Conservation (phyloP, 2,888 invertebrate genomes). For the Mellilla xanthometata region DNA sequence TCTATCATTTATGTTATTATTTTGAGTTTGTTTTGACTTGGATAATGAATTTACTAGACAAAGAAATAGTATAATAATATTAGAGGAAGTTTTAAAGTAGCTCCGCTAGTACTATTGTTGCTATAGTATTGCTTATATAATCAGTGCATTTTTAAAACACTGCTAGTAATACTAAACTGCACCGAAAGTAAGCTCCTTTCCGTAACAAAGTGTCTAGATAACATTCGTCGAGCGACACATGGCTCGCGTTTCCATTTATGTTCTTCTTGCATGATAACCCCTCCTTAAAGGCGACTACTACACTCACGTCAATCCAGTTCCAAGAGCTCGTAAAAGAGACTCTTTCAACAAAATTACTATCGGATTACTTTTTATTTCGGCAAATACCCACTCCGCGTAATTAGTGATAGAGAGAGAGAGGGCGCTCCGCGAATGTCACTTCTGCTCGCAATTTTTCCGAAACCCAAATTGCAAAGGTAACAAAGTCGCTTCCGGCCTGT, state of each 20-base stretch:
- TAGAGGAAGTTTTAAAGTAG: no score
- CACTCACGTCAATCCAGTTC: slow-evolving; percentile 58
- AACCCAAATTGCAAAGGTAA: slow-evolving; percentile 62
- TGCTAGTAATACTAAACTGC: background rate
- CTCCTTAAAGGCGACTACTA: slow-evolving; percentile 56
- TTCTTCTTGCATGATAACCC: slow-evolving; percentile 64
- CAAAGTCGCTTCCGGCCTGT: slow-evolving; percentile 53
- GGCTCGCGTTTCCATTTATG: slow-evolving; percentile 60
- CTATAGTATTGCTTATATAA: no score
- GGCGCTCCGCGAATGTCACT: slow-evolving; percentile 44
- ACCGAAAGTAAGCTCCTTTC: slow-evolving; percentile 35
- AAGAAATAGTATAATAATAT: no score
- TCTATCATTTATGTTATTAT: no score
- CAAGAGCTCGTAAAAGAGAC: slow-evolving; percentile 59
- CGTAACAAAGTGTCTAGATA: slow-evolving; percentile 46
- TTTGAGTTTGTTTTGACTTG: no score
- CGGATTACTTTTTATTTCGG: slow-evolving; percentile 65
- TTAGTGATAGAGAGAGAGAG: slow-evolving; percentile 59
- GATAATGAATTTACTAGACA: no score
- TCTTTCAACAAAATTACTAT: slow-evolving; percentile 68
- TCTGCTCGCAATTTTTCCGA: slow-evolving; percentile 45
- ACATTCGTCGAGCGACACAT: slow-evolving; percentile 53
- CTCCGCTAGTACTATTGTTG: no score
- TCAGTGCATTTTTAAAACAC: no score
- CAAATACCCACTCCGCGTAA: slow-evolving; percentile 61